Base-by-base conservation (phyloP, 2,888 invertebrate species). In the Eupithecia subumbrata region DNA sequence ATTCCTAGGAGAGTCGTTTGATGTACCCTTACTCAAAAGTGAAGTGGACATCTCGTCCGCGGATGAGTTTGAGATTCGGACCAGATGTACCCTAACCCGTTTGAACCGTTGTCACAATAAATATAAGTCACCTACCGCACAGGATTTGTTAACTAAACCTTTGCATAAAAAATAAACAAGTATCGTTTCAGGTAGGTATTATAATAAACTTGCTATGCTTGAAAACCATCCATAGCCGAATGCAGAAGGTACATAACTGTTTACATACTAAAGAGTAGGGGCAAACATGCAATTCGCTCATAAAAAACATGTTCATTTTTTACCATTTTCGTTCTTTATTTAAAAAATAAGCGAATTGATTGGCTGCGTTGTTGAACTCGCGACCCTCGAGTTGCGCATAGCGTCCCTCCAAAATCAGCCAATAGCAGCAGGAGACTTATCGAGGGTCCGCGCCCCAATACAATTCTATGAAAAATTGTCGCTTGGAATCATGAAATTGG, bases 291-390 rank as follows among this genome's bases (percentile, higher is more conserved):
- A 80, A 79, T 74, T 78, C 79, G 77, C 81, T 81, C 82, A 83
- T 90, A 91, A 91, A 90, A 90, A 90, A 88, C 83, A 81, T 74
- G 79, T 82, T 79, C 74, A 74, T 90, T 92, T 94, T 95, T 94
- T 94, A 93, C 85, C 87, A 90, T 89, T 93, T 91, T 91, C 89
- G 86, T 90, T 88, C 90, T 92, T 92, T 94, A 94, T 94, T 93
- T 93, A 94, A 95, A 94, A 94, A 94, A 94, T 91, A 84, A 87
- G 92, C 83, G 90, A 92, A 95, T 94, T 94, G 93, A 95, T 95
- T 95, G 95, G 95, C 90, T 95, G 93, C 93, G 93, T 92, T 88
- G 83, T 82, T 79, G 81, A 74, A 79, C 81, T 79, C 72, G 78
- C 85, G 76, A 86, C 88, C 90, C 89, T 86, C 84, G 80, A 80